Evolutionary conservation across 2,888 invertebrate genomes (phyloP).

Genomic region (Octonoba sinensis): DNA sequence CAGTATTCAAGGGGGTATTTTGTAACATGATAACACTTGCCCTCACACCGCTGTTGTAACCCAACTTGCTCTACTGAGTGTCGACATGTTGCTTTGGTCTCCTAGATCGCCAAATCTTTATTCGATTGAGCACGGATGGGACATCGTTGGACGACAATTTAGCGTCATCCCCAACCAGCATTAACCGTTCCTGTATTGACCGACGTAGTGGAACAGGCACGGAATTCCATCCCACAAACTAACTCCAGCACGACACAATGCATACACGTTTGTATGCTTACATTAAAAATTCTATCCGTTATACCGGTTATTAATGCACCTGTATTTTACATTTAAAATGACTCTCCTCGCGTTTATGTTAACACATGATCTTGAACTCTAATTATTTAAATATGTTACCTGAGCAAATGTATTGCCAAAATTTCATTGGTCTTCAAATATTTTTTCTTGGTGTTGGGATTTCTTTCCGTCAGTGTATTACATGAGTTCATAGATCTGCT

Average conservation of each 20-base stretch:
- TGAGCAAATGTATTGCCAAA: conserved; percentile 12
- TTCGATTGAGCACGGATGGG: background rate
- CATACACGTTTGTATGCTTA: conserved; percentile 1
- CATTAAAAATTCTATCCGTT: conserved; percentile 3
- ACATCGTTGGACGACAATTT: background rate
- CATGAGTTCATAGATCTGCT: background rate
- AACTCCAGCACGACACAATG: background rate
- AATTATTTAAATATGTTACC: conserved; percentile 6
- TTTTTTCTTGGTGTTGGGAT: too few species aligned
- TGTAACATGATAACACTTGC: too few species aligned
- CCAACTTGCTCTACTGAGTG: background rate
- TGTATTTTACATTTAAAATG: too few species aligned
- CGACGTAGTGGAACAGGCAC: background rate
- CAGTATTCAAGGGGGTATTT: too few species aligned
- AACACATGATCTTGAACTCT: conserved; percentile 3
- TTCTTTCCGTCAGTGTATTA: conserved; percentile 1
- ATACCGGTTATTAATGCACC: too few species aligned
- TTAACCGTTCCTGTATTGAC: background rate
- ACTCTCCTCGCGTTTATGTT: too few species aligned
- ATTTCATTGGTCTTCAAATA: background rate
- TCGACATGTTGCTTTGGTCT: background rate
- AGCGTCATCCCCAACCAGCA: background rate
- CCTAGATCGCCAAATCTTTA: background rate
- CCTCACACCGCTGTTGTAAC: background rate
- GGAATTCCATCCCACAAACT: background rate